Evolutionary conservation across 2,797 vertebrate genomes (phyloP), one percentile per base, ranked within the genome.

Genomic region (Cirrhinus molitorella): DNA sequence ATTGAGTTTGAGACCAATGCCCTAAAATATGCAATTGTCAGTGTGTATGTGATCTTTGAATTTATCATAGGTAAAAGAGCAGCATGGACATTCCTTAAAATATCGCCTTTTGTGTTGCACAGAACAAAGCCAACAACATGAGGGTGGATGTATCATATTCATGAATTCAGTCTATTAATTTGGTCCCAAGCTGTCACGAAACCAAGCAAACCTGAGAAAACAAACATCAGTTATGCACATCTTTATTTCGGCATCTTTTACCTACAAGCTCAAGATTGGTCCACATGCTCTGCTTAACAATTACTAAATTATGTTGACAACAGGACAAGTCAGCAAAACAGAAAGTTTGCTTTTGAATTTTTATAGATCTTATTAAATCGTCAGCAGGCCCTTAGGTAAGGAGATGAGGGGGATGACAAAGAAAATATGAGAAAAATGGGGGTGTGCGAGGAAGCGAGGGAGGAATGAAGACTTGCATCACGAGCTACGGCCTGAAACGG

Each of bases 181-280:
- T 53, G 25, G 28, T 72, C 43, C 59, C 57, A 49, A 68, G 57
- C 23, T 31, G 49, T 53, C 25, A 55, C 13, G 63, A 23, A 40
- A 79, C 49, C 31, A 66, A 21, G 49, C 40, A 53, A 87, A 89
- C 89, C 49, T 45, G 57, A 28, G 49, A 57, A 53, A 88, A 89
- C 89, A 89, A 85, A 71, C 66, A 78, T 72, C 83, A 68, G 28
- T 80, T 67, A 57, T 80, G 61, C 37, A 45, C 19, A 43, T 80
- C n/a, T 37, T 34, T 45, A 43, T 47, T 71, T 51, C 49, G 21
- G 45, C 57, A 68, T 16, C 71, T 55, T 65, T 72, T 79, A 57
- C 61, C 43, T 57, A 28, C 45, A 63, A 51, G 43, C 68, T 72
- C 45, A 80, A 70, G 23, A 74, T 65, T 61, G 51, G 23, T 65